A percentile compares a stretch with the other conserved stretches of the same genome.
These are phyloP conservation scores for Norana najaformis DNA, from an alignment of 2,888 invertebrate genomes.

Conservation along the genomic window DNA sequence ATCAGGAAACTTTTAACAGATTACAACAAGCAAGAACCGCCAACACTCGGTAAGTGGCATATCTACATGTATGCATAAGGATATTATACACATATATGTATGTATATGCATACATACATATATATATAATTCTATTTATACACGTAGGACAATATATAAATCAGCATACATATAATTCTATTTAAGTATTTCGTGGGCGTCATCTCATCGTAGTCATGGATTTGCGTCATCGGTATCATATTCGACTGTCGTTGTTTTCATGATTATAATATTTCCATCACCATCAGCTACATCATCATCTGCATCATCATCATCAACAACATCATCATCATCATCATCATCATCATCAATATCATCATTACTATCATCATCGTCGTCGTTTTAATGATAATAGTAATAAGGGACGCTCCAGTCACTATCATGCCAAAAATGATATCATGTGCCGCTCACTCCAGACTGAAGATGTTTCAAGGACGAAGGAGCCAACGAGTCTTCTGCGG, in stretches of 20 bases:
- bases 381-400: not conserved
- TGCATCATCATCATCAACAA: not conserved
- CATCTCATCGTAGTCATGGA: too few relatives aligned
- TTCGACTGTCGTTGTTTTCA: not conserved
- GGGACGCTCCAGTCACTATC: too few relatives aligned
- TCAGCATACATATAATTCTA: not conserved
- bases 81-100: too few relatives aligned
- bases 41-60: conserved; percentile 21
- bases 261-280: not conserved
- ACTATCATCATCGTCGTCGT: not conserved
- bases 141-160: not conserved
- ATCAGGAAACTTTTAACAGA: not conserved
- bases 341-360: too few relatives aligned
- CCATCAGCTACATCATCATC: not conserved
- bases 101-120: not conserved
- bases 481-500: too few relatives aligned
- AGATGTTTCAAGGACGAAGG: too few relatives aligned
- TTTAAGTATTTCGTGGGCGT: too few relatives aligned
- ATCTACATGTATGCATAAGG: too few relatives aligned
- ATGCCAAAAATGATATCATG: too few relatives aligned
- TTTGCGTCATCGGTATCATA: too few relatives aligned
- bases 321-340: not conserved
- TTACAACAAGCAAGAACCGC: conserved; percentile 36
- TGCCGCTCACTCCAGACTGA: too few relatives aligned
- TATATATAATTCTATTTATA: not conserved